Conservation (phyloP, 2,113 vertebrate genomes). For the Oreochromis tanganicae region DNA sequence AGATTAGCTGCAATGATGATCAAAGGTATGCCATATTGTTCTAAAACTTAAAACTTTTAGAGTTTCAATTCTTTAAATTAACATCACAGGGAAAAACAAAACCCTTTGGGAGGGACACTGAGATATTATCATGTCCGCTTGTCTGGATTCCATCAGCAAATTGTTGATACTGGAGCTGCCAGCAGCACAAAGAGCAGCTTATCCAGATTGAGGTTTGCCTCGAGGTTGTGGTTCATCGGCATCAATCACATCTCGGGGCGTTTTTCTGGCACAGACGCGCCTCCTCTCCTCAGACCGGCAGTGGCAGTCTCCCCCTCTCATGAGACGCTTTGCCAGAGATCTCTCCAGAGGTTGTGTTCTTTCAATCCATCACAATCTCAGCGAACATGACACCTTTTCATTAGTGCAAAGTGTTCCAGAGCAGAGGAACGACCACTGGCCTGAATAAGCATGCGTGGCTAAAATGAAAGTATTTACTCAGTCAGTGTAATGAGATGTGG, state of each 20-base stretch:
- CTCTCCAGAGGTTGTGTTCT: conserved; percentile 34
- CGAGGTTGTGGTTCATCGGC: conserved; percentile 31
- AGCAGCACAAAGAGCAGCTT: conserved; percentile 4
- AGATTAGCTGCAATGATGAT: background rate
- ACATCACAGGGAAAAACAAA: background rate
- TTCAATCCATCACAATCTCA: conserved; percentile 58
- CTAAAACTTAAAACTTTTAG: background rate
- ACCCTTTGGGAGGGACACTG: background rate
- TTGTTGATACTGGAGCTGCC: conserved; percentile 21
- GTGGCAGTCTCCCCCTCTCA: conserved; percentile 2
- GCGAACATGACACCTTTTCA: conserved; percentile 51
- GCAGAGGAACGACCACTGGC: background rate
- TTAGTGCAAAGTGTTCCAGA: conserved; percentile 56
- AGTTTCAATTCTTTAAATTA: background rate
- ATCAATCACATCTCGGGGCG: conserved; percentile 55
- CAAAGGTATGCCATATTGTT: background rate
- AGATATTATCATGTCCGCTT: background rate
- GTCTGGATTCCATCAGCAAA: conserved; percentile 36
- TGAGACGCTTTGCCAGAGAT: conserved; percentile 33
- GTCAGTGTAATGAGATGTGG: background rate
- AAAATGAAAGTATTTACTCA: background rate
- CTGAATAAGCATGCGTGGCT: background rate
- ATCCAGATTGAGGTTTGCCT: conserved; percentile 36
- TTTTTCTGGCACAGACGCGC: conserved; percentile 26
- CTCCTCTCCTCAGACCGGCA: background rate